These are phyloP conservation scores for Phalacrocorax carbo DNA, from an alignment of 2,113 vertebrate species.

Conservation along the genomic window DNA sequence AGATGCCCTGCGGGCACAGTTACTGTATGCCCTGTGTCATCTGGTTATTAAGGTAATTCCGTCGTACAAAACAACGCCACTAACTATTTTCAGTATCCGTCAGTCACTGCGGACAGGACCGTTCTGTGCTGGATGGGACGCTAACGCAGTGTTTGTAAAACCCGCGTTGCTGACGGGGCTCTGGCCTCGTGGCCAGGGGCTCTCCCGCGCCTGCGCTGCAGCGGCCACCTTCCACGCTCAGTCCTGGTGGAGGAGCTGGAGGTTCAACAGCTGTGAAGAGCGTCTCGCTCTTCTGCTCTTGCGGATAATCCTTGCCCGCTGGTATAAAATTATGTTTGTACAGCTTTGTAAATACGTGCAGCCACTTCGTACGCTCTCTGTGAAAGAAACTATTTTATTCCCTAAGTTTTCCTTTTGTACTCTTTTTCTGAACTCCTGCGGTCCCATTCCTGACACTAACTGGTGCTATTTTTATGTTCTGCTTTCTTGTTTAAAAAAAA, in stretches of 20 bases:
- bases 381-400: not conserved
- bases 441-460: not conserved
- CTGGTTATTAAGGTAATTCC: not conserved
- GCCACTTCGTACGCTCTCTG: not conserved
- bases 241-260: not conserved
- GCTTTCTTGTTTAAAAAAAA: not conserved
- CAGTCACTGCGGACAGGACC: not conserved
- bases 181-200: not conserved
- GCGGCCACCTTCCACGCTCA: not conserved
- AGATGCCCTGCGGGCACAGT: not conserved
- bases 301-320: not conserved
- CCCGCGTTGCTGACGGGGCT: no score
- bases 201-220: not conserved
- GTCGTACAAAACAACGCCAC: not conserved
- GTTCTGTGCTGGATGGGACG: not conserved
- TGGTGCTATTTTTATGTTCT: not conserved
- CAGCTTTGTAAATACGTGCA: not conserved
- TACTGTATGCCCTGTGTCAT: not conserved
- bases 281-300: not conserved
- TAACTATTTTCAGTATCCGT: not conserved
- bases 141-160: not conserved
- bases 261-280: not conserved
- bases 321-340: not conserved
- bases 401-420: not conserved
- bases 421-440: not conserved